Evolutionary conservation across 2,113 vertebrate species (phyloP).

Genomic region (Andinoacara biseriatus): DNA sequence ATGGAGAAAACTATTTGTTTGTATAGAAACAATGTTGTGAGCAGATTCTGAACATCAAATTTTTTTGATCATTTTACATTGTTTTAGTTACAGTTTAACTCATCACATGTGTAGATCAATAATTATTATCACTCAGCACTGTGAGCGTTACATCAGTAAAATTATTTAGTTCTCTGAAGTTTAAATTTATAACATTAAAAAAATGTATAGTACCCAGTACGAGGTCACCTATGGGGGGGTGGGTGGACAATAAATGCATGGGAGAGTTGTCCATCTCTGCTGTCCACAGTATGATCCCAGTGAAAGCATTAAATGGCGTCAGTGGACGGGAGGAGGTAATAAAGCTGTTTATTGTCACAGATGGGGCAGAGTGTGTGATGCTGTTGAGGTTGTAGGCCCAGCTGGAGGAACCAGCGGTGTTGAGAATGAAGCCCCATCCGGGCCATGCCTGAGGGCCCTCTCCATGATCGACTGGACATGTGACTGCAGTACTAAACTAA

Average conservation of each 20-base stretch:
- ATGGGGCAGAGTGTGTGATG: conserved; percentile 65
- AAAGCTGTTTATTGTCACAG: conserved; percentile 78
- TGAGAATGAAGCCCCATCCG: conserved; percentile 41
- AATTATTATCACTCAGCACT: background rate
- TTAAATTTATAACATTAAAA: too few species aligned
- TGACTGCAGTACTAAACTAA: conserved; percentile 7
- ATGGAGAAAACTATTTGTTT: background rate
- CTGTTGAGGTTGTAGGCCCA: conserved; percentile 64
- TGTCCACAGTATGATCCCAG: conserved; percentile 62
- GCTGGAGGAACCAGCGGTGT: conserved; percentile 70
- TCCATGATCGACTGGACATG: conserved; percentile 37
- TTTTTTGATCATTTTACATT: background rate
- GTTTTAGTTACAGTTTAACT: too few species aligned
- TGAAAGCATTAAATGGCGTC: conserved; percentile 60
- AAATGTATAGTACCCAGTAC: background rate
- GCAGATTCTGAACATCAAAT: background rate
- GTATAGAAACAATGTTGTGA: rapidly evolving
- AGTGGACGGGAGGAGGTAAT: conserved; percentile 72
- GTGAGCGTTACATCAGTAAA: background rate
- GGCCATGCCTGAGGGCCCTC: conserved; percentile 51
- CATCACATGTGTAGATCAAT: background rate
- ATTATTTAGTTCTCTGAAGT: background rate
- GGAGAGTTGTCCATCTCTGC: background rate
- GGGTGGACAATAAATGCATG: conserved; percentile 5
- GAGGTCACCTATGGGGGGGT: background rate